Conservation (phyloP, 2,113 vertebrate genomes). For the Pycnonotus jocosus region DNA sequence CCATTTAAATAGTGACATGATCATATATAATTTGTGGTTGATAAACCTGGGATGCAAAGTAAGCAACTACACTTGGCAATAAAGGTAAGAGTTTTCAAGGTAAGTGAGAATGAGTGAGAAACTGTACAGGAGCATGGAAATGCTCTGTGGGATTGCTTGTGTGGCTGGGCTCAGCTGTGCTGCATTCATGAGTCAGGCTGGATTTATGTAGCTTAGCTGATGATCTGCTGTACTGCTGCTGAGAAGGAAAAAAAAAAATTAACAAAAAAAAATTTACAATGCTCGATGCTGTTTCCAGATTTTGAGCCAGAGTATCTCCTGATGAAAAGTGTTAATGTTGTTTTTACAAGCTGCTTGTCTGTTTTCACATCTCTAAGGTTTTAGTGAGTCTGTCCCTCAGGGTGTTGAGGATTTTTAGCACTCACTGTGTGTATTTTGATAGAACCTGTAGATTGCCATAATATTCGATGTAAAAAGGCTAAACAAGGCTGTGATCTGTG, state of each 20-base stretch:
- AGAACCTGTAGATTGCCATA: not conserved
- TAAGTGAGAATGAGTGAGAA: not conserved
- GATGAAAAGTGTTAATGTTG: not conserved
- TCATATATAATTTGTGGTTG: not conserved
- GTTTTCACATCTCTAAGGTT: not conserved
- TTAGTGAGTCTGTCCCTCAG: not conserved
- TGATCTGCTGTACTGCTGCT: not conserved
- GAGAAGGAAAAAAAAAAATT: not conserved
- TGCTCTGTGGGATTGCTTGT: not conserved
- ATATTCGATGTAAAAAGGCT: not conserved
- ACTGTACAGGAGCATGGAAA: not conserved
- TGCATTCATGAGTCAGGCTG: not conserved
- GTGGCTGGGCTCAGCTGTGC: not conserved
- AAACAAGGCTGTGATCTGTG: not conserved
- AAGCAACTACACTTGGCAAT: not conserved
- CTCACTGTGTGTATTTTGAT: not conserved
- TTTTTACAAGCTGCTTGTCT: not conserved
- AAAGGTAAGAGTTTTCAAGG: not conserved
- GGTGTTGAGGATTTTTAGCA: not conserved
- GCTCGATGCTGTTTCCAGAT: not conserved
- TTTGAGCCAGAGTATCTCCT: not conserved
- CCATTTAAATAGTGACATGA: not conserved
- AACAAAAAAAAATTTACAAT: not conserved
- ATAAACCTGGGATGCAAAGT: not conserved
- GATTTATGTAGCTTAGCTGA: not conserved